Conservation (phyloP, 1,140 invertebrate genomes). For the Hypothenemus hampei region DNA sequence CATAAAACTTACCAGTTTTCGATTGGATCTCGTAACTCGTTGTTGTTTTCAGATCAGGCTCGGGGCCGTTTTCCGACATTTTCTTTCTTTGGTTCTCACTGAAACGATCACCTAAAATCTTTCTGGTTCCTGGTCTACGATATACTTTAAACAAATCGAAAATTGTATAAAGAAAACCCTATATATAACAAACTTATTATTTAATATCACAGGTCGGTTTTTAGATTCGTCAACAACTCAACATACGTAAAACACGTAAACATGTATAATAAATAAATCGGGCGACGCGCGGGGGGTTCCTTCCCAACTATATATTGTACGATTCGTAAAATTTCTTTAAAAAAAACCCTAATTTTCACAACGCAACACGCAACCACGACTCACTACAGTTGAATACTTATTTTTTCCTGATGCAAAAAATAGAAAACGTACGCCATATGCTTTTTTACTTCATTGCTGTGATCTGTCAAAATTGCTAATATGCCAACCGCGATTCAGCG, state of each 20-base stretch:
- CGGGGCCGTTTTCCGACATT: conserved; percentile 33
- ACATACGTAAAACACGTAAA: conserved; percentile 38
- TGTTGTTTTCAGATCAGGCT: conserved; percentile 26
- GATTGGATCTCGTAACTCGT: conserved; percentile 26
- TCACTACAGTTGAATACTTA: conserved; percentile 24
- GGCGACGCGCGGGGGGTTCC: too few relatives aligned
- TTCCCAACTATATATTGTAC: too few relatives aligned
- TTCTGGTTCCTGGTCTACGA: conserved; percentile 29
- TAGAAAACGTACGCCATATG: conserved; percentile 43
- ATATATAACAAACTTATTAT: conserved; percentile 39
- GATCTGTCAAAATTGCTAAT: too few relatives aligned
- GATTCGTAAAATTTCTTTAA: too few relatives aligned
- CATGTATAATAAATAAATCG: conserved; percentile 35
- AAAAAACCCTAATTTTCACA: too few relatives aligned
- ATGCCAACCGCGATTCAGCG: too few relatives aligned
- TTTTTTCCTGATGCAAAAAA: conserved; percentile 38
- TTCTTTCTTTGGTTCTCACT: conserved; percentile 33
- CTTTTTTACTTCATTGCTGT: conserved; percentile 37
- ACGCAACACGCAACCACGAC: conserved; percentile 18
- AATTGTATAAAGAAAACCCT: conserved; percentile 38
- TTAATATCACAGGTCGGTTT: conserved; percentile 44
- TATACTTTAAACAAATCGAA: conserved; percentile 40
- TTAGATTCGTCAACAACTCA: conserved; percentile 41
- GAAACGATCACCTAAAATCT: conserved; percentile 27
- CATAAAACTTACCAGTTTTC: conserved; percentile 31